These are phyloP conservation scores for Oegoconia quadripuncta DNA, from an alignment of 2,888 invertebrate species.

Conservation along the genomic window DNA sequence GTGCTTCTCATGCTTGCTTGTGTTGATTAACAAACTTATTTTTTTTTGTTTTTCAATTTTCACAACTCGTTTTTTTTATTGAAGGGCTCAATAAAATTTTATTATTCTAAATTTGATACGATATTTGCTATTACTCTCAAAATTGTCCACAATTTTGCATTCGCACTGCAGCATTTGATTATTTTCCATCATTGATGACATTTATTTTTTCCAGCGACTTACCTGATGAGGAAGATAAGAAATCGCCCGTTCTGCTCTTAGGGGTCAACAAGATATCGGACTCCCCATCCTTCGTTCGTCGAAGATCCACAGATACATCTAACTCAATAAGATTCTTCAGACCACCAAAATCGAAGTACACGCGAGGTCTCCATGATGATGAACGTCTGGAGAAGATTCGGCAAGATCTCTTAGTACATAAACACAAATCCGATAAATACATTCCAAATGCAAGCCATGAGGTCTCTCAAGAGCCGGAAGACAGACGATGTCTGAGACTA, in stretches of 20 bases:
- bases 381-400: conserved; percentile 69
- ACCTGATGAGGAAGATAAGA: conserved; percentile 79
- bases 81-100: not conserved
- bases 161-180: not conserved
- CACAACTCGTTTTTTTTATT: not conserved
- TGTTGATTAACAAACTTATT: not conserved
- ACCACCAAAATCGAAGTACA: conserved; percentile 68
- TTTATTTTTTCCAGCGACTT: conserved; percentile 73
- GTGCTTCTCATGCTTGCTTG: conserved; percentile 1
- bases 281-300: conserved; percentile 59
- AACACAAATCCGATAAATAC: conserved; percentile 64
- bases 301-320: conserved; percentile 59
- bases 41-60: not conserved
- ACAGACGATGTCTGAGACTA: conserved; percentile 50
- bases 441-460: conserved; percentile 60
- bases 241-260: conserved; percentile 79
- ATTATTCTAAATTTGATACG: not conserved
- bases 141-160: not conserved
- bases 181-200: not conserved
- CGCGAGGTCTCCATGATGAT: conserved; percentile 66
- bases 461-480: conserved; percentile 53
- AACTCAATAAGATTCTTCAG: conserved; percentile 68
- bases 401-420: conserved; percentile 65
- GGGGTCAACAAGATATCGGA: conserved; percentile 80
- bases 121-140: too few species aligned